Percentiles rank a stretch among this genome's conserved stretches.
Evolutionary conservation across 2,888 invertebrate species (phyloP).

Genomic region (Gnatocerus cornutus): DNA sequence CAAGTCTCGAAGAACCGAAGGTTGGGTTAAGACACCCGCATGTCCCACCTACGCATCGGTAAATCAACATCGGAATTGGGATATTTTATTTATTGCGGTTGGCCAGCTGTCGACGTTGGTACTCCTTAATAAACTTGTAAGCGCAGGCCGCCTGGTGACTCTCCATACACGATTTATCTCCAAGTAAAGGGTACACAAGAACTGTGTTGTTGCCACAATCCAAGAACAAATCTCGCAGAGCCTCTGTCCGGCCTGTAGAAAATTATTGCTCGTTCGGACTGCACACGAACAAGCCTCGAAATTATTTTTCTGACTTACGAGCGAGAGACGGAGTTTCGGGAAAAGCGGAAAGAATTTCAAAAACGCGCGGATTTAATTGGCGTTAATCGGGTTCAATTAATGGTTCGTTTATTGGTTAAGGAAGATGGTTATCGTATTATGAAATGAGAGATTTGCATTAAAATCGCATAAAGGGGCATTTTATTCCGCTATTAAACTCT

Average conservation of each 20-base stretch:
- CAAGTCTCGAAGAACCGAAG: constrained; percentile 50
- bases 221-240: constrained; percentile 61
- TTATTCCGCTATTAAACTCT: constrained; percentile 25
- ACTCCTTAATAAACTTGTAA: constrained; percentile 66
- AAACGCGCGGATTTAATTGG: constrained; percentile 31
- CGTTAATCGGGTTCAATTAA: constrained; percentile 34
- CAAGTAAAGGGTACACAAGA: constrained; percentile 50
- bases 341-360: constrained; percentile 13
- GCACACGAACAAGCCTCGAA: constrained; percentile 23
- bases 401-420: constrained; percentile 32
- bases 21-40: constrained; percentile 54
- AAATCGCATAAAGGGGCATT: constrained; percentile 29
- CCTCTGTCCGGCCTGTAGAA: constrained; percentile 57
- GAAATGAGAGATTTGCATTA: constrained; percentile 32
- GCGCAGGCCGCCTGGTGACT: constrained; percentile 54
- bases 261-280: constrained; percentile 25
- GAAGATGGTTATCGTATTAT: constrained; percentile 34
- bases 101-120: constrained; percentile 63
- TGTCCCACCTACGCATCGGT: constrained; percentile 56
- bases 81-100: constrained; percentile 66
- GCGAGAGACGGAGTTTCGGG: not conserved
- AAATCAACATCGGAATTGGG: constrained; percentile 63
- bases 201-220: constrained; percentile 54
- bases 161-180: constrained; percentile 53
- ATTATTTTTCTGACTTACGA: constrained; percentile 25